Base-by-base conservation (phyloP, 2,113 vertebrate genomes). In the Sander vitreus region DNA sequence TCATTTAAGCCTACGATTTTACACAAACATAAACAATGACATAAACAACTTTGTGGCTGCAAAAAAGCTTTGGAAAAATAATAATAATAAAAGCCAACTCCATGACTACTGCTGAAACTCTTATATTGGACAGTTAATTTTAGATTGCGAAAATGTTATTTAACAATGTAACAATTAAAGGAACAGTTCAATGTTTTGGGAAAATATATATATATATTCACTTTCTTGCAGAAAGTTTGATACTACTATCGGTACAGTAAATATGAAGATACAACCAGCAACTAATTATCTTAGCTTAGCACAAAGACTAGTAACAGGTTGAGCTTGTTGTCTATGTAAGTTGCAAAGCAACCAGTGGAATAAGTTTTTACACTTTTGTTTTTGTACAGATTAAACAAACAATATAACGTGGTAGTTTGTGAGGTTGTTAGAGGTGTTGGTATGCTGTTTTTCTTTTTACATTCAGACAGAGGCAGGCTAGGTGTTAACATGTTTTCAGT, bases 21-120 rank as follows among this genome's bases (percentile, higher is more conserved):
- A 18, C 43, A 76, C 43, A 72, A 67, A 54, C 33, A 45, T 6
- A 63, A 55, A 77, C 63, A 69, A 0, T 50, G 21, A 70, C 27
- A 51, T 21, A 15, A 66, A 71, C 50, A 36, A 25, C 7, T 7
- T 15, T 2, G 2, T 71, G 30, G 18, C 12, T 4, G 14, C 4
- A 64, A 53, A 62, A 2, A 25, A 1, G 25, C 10, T 14, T 19
- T 33, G 21, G 12, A 57, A 47, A 48, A 30, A 21, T 33, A 69
- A 63, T 23, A 30, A 21, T 33, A 69, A 63, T 23, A 39, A 72
- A 77, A 39, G 5, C 60, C 9, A 16, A 10, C 19, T 54, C 19
- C 7, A 54, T 10, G 14, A 19, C 0, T 23, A 2, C 11, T 13
- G 19, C 39, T 71, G 23, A 12, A 30, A 54, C 6, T 43, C 16